These are phyloP conservation scores for Hyperopisus bebe DNA, from an alignment of 2,113 vertebrate genomes.

Conservation along the genomic window DNA sequence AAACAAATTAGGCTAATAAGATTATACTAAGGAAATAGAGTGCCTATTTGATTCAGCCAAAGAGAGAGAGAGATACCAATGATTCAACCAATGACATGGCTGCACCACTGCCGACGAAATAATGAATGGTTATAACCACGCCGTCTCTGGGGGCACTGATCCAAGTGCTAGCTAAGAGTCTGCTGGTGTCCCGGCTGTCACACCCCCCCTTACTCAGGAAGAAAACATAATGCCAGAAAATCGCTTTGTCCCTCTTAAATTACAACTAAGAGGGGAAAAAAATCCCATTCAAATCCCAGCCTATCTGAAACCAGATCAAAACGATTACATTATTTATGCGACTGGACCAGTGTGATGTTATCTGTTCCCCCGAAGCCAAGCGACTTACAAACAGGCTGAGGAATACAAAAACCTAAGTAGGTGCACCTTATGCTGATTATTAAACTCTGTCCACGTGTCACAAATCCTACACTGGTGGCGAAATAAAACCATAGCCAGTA, in stretches of 20 bases:
- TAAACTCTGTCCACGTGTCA: not conserved
- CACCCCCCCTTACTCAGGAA: not conserved
- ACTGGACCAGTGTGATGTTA: not conserved
- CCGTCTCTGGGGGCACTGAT: not conserved
- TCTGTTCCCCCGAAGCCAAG: not conserved
- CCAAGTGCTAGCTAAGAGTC: not conserved
- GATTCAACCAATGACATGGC: not conserved
- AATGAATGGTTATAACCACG: not conserved
- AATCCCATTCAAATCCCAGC: not conserved
- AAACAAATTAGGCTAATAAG: not conserved
- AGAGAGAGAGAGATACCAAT: not conserved
- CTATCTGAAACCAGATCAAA: not conserved
- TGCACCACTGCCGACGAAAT: not conserved
- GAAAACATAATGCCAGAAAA: not conserved
- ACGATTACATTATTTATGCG: not conserved
- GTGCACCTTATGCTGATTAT: not conserved
- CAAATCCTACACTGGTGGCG: not conserved
- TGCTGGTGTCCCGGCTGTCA: not conserved
- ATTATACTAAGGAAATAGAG: not conserved
- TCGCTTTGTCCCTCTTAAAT: not conserved
- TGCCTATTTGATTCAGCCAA: not conserved
- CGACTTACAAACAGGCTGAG: not conserved
- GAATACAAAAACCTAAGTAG: not conserved
- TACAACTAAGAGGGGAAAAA: not conserved
- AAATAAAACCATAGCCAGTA: not conserved